Evolutionary conservation across 2,113 vertebrate genomes (phyloP).

Genomic region (Pseudopipra pipra): DNA sequence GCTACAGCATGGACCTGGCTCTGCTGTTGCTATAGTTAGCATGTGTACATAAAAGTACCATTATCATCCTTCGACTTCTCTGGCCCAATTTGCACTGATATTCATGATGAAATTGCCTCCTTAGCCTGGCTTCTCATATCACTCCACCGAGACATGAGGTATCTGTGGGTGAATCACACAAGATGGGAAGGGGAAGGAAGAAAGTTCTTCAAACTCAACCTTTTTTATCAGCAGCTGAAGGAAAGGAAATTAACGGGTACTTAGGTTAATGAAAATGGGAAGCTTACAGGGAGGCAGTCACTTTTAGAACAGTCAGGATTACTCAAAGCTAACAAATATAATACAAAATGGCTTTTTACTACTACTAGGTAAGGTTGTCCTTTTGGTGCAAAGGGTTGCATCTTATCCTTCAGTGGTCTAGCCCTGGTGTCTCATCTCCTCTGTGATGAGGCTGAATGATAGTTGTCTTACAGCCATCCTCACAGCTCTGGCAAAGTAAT

Average conservation of each 20-base stretch:
- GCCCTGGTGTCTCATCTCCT: not conserved
- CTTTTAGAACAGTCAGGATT: not conserved
- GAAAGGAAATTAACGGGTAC: not conserved
- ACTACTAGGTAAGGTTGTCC: not conserved
- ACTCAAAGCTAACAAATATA: not conserved
- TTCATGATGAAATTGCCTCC: not conserved
- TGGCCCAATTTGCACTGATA: not conserved
- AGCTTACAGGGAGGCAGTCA: not conserved
- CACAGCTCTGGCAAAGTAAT: not conserved
- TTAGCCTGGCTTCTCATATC: not conserved
- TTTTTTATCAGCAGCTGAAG: not conserved
- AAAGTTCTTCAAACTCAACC: not conserved
- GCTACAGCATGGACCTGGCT: not conserved
- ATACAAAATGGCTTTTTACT: not conserved
- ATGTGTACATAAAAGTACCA: not conserved
- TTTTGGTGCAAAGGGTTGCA: not conserved
- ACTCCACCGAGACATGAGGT: not conserved
- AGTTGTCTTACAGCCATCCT: not conserved
- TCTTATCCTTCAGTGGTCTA: not conserved
- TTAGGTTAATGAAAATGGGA: not conserved
- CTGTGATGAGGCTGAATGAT: not conserved
- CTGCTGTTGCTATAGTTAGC: not conserved
- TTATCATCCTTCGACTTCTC: not conserved
- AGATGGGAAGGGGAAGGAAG: not conserved
- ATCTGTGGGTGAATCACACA: conserved; percentile 34